Evolutionary conservation across 2,113 vertebrate genomes (phyloP).

Genomic region (Pelusios castaneus): DNA sequence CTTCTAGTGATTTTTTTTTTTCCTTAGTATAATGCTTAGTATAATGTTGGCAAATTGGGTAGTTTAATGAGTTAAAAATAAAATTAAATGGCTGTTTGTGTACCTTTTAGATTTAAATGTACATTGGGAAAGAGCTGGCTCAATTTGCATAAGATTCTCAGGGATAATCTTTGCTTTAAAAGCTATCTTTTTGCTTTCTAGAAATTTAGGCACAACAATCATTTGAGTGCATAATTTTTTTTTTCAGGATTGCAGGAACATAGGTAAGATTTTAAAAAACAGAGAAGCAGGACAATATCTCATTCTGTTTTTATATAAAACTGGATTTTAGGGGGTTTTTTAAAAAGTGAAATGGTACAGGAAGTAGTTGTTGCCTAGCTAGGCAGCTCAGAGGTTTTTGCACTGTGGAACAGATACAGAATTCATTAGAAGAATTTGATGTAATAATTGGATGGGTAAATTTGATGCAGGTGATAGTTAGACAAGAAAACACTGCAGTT

Average conservation of each 20-base stretch:
- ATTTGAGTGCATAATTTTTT: constrained; percentile 17
- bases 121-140: constrained; percentile 64
- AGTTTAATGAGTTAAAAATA: constrained; percentile 58
- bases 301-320: constrained; percentile 12
- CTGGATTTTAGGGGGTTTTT: neutral
- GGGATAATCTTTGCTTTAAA: constrained; percentile 78
- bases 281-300: neutral
- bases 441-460: neutral
- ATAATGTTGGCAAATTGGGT: constrained; percentile 58
- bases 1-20: constrained; percentile 53
- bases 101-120: constrained; percentile 65
- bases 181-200: constrained; percentile 53
- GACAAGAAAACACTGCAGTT: constrained; percentile 7
- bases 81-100: constrained; percentile 52
- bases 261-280: constrained; percentile 19
- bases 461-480: constrained; percentile 39
- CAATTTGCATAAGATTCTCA: constrained; percentile 77
- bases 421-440: constrained; percentile 26
- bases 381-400: neutral
- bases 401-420: constrained; percentile 19
- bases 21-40: constrained; percentile 70
- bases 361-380: constrained; percentile 33
- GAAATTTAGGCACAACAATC: constrained; percentile 44
- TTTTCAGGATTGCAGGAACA: constrained; percentile 41
- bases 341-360: constrained; percentile 16